A percentile compares a stretch with the other conserved stretches of the same genome.
Conservation (phyloP, 2,797 vertebrate species). For the Cryptoblepharus egeriae region DNA sequence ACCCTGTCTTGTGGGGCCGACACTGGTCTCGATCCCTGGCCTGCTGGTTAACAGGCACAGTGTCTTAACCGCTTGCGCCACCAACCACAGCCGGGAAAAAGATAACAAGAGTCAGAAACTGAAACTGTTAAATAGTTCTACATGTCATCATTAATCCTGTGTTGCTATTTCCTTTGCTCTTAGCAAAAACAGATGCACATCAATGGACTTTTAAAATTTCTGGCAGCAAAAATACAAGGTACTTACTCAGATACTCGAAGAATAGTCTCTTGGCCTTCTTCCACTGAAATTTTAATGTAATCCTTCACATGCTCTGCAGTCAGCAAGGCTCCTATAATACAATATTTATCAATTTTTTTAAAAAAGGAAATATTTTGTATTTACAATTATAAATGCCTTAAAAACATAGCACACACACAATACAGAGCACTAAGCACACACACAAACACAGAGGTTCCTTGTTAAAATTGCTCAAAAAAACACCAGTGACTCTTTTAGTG, state of each 20-base stretch:
- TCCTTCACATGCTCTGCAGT: slow-evolving; percentile 90
- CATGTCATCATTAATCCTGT: not conserved
- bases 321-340: slow-evolving; percentile 85
- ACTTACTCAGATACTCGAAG: slow-evolving; percentile 93
- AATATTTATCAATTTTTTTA: slow-evolving; percentile 36
- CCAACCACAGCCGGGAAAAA: no score
- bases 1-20: no score
- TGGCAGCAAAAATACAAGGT: slow-evolving; percentile 59
- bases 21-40: no score
- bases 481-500: no score
- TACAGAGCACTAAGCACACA: no score
- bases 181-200: slow-evolving; percentile 41
- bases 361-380: slow-evolving; percentile 8
- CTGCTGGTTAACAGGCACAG: no score
- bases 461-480: no score
- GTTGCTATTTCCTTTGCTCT: not conserved
- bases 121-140: not conserved
- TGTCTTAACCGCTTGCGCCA: no score
- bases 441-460: no score
- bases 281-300: slow-evolving; percentile 84
- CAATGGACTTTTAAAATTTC: slow-evolving; percentile 54
- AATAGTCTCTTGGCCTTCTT: slow-evolving; percentile 92
- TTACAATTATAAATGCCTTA: slow-evolving; percentile 6
- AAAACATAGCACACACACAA: not conserved
- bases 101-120: no score